Evolutionary conservation across 2,113 vertebrate species (phyloP).

Genomic region (Otocyon megalotis): DNA sequence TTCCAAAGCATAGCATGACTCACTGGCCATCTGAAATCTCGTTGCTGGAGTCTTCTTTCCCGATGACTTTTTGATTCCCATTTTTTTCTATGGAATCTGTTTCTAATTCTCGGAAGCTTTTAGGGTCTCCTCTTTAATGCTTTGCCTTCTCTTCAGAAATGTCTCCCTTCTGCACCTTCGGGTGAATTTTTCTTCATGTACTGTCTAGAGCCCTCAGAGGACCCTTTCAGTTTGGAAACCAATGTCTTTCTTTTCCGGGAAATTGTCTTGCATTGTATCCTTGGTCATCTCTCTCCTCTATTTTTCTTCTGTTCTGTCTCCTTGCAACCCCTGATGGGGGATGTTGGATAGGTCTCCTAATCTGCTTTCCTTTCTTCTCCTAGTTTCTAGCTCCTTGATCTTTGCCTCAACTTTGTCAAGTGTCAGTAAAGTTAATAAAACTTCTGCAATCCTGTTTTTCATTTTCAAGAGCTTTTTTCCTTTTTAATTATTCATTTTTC

Average conservation of each 20-base stretch:
- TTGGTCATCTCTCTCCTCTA: not conserved
- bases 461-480: not conserved
- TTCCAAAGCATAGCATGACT: not conserved
- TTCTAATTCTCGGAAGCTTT: not conserved
- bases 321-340: not conserved
- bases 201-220: not conserved
- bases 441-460: not conserved
- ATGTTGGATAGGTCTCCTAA: not conserved
- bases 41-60: not conserved
- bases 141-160: not conserved
- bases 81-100: conserved; percentile 22
- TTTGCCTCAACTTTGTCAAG: not conserved
- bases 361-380: not conserved
- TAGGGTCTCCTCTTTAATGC: not conserved
- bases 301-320: not conserved
- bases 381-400: not conserved
- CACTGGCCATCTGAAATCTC: not conserved
- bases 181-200: not conserved
- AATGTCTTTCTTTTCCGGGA: not conserved
- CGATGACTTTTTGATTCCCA: not conserved
- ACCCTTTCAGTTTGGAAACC: not conserved
- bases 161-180: not conserved
- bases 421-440: not conserved
- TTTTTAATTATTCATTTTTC: not conserved
- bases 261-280: conserved; percentile 33